phyloP scores from a whole-genome alignment of 2,888 invertebrate genomes.

The Minunthozetes semirufus region DNA sequence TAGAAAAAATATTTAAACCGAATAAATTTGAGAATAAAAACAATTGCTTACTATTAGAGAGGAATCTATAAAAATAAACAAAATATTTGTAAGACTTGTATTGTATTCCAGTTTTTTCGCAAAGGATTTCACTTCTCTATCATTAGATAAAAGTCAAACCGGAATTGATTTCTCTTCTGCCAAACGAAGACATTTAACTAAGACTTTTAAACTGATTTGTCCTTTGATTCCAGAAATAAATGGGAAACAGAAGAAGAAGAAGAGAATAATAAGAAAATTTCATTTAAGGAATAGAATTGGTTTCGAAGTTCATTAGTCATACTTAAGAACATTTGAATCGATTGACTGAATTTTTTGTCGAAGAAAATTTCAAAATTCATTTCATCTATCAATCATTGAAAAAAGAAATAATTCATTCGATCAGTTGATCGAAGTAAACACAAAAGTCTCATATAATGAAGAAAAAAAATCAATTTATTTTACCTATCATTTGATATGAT shows the following conservation, averaged over 20 bases:
- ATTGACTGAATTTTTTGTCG: neutral
- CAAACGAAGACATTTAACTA: neutral
- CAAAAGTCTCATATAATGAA: no score
- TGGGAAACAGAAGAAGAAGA: no score
- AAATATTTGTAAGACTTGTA: neutral
- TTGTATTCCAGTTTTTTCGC: neutral
- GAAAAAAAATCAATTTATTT: neutral
- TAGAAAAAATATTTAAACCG: neutral
- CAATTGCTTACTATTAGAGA: neutral
- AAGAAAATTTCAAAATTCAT: neutral
- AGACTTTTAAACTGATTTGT: neutral
- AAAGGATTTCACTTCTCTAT: no score
- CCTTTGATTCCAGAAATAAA: neutral
- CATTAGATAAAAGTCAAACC: neutral
- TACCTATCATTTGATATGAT: neutral
- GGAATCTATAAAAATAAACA: neutral
- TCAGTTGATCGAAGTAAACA: no score
- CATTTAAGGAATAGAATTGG: neutral
- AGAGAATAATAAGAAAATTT: neutral
- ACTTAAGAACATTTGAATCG: neutral
- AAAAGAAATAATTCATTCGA: no score
- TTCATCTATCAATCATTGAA: neutral
- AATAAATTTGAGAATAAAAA: neutral
- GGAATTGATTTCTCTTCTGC: neutral
- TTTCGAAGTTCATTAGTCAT: neutral